Evolutionary conservation across 30 jellyfish, hydroid and myxozoan species (phyloP), one percentile per base, ranked within the genome.

Genomic region (Rhopilema esculentum): DNA sequence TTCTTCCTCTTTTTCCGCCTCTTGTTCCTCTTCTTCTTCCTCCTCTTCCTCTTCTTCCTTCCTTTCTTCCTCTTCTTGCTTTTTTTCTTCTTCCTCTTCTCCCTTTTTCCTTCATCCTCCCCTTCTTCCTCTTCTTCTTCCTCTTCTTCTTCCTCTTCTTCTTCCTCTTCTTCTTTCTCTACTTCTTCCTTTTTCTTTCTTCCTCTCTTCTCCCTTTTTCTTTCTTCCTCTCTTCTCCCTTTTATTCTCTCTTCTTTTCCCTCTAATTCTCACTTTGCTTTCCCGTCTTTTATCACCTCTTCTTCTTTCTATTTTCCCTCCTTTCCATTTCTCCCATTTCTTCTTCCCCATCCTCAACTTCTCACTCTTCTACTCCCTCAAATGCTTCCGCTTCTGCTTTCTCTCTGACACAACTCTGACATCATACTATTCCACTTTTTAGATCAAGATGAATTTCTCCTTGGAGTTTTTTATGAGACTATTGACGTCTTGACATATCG

Each of bases 361-460:
- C n/a, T n/a, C n/a, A n/a, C n/a, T n/a, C n/a, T n/a, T n/a, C n/a
- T n/a, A n/a, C n/a, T n/a, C n/a, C n/a, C n/a, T n/a, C n/a, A n/a
- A n/a, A n/a, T n/a, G n/a, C n/a, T n/a, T n/a, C n/a, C 30, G 6
- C 20, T 27, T 28, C 79, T 69, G 52, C 51, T 27, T 69, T 29
- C 23, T 27, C 20, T 27, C 57, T 40, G 9, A 12, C 12, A 12
- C 57, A 12, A 40, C 12, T 40, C 57, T 27, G 19, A 4, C 28
- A n/a, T 57, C 1, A n/a, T n/a, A 6, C 26, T 78, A 16, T 52
- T 16, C 29, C n/a, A 33, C 23, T 24, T 22, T 67, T 51, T 48
- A 27, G 86, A 25, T 21, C 79, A 83, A 22, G 84, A 83, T 49
- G 84, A 62, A n/a, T 70, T 68, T 70, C 70, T 83, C 12, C 25